Evolutionary conservation across 2,113 vertebrate genomes (phyloP).

Genomic region (Muscicapa adusta): DNA sequence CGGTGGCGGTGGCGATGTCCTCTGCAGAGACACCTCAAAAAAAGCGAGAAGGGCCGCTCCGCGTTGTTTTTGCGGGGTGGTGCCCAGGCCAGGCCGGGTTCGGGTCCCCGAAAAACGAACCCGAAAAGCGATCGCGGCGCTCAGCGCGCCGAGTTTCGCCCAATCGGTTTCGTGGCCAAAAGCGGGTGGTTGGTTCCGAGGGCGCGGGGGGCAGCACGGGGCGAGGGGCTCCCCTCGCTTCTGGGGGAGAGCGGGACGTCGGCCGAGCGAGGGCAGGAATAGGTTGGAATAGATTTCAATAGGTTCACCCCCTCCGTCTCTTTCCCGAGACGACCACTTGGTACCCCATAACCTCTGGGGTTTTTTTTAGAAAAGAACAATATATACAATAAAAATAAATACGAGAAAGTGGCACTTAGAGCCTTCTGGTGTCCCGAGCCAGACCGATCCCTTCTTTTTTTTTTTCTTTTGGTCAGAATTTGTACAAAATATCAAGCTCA

Average conservation of each 20-base stretch:
- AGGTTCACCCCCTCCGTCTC: background rate
- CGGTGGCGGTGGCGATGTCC: fast-evolving
- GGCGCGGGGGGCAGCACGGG: background rate
- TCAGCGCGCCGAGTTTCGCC: background rate
- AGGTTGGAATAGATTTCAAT: background rate
- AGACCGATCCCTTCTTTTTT: conserved; percentile 1
- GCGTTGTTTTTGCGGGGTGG: background rate
- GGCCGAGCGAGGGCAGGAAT: background rate
- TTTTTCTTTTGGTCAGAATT: conserved; percentile 58
- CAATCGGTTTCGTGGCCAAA: background rate
- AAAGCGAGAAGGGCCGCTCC: background rate
- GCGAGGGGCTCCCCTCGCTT: background rate
- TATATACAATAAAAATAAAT: conserved; percentile 41
- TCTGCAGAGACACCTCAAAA: background rate
- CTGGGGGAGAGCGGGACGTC: background rate
- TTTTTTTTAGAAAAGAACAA: background rate
- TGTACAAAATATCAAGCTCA: conserved; percentile 85
- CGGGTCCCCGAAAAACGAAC: background rate
- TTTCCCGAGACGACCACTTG: background rate
- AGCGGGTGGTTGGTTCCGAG: background rate
- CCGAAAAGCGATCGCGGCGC: background rate
- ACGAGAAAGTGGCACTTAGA: background rate
- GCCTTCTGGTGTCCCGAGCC: background rate
- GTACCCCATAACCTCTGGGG: background rate
- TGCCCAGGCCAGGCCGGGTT: background rate